These are phyloP conservation scores for Dromiciops gliroides DNA, from an alignment of 2,113 vertebrate species.

Conservation along the genomic window DNA sequence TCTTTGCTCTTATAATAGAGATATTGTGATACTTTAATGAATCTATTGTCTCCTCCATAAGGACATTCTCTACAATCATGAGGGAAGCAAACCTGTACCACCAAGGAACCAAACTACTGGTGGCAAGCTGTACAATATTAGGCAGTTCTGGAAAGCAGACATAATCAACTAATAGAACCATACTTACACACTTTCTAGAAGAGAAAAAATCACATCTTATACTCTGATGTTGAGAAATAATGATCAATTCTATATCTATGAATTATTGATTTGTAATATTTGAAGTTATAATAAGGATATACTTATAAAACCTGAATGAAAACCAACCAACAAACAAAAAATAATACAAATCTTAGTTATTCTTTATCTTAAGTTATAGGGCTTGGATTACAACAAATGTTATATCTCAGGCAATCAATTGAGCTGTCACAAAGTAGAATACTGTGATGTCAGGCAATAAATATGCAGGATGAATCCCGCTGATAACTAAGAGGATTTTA, in stretches of 20 bases:
- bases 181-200: not conserved
- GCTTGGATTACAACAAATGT: not conserved
- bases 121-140: not conserved
- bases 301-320: not conserved
- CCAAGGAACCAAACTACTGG: not conserved
- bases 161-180: not conserved
- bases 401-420: conserved; percentile 11
- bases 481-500: conserved; percentile 11
- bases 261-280: not conserved
- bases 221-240: not conserved
- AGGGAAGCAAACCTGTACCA: not conserved
- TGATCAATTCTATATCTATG: not conserved
- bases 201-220: not conserved
- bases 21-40: not conserved
- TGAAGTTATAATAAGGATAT: not conserved
- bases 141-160: not conserved
- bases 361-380: conserved; percentile 25
- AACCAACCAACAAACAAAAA: not conserved
- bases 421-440: not conserved
- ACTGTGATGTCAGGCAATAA: conserved; percentile 8
- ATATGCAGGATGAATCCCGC: conserved; percentile 1
- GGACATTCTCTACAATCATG: not conserved
- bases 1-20: not conserved
- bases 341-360: not conserved
- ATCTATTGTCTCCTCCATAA: not conserved